Base-by-base conservation (phyloP, 2,113 vertebrate species). In the Ranitomeya imitator region DNA sequence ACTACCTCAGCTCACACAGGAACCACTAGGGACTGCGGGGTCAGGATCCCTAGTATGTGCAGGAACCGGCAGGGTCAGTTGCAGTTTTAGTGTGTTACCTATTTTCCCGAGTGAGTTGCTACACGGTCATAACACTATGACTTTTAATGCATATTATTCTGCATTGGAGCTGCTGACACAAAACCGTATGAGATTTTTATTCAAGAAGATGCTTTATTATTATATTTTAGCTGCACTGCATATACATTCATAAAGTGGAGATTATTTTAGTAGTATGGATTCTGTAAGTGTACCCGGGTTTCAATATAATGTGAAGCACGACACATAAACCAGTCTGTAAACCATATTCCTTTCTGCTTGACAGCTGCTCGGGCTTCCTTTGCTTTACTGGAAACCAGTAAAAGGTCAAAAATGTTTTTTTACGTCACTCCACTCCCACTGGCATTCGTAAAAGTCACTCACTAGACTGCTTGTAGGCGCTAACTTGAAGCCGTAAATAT, bases 321-420 rank as follows among this genome's bases (percentile, higher is more conserved):
- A 59, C 54, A 59, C n/a, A 59, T 79, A 21, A 65, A 79, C 16
- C 85, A 55, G 60, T 55, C 59, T 16, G 15, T 16, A 14, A 61
- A 54, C 54, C 21, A 54, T 65, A 83, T 52, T 83, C 61, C 63
- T 69, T 23, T 21, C 21, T 54, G 81, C 57, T 60, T 31, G n/a
- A 83, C 81, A 83, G 81, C 61, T 83, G 81, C 61, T 9, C 7
- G 9, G 19, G 21, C 81, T n/a, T 65, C 81, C 81, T 67, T 52
- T 37, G 23, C 52, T 85, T 85, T 73, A 85, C 83, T 85, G 83
- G 65, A 85, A 85, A 73, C 65, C 65, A 85, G 52, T 73, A 73
- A 73, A 85, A 85, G 63, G 83, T 85, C 63, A 73, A 55, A 45
- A 71, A 85, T 83, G 23, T 52, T 31, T 23, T 61, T 52, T 83